Conservation (phyloP, 1,140 invertebrate genomes). For the Littorina saxatilis region DNA sequence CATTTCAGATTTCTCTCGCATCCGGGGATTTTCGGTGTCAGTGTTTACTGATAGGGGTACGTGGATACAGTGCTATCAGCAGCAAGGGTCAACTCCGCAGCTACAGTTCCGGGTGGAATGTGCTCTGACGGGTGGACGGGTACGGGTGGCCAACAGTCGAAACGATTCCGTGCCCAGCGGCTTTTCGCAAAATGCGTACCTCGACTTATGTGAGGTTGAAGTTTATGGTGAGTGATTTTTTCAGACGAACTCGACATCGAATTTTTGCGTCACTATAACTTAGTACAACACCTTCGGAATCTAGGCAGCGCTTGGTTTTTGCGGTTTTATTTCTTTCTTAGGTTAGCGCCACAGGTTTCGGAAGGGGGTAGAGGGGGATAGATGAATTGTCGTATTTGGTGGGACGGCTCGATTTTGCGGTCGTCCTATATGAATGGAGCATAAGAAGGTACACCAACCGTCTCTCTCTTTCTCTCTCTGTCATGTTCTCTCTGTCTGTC, state of each 20-base stretch:
- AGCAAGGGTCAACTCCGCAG: background rate
- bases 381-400: no score
- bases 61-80: slow-evolving; percentile 19
- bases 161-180: background rate
- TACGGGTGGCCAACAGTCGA: slow-evolving; percentile 14
- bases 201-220: slow-evolving; percentile 36
- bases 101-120: background rate
- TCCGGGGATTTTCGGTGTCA: slow-evolving; percentile 3
- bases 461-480: no score
- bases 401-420: no score
- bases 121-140: background rate
- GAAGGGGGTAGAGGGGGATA: no score
- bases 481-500: no score
- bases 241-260: background rate
- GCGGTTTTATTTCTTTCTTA: no score
- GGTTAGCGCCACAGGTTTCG: no score
- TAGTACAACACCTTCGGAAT: background rate
- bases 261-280: background rate
- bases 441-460: no score
- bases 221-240: slow-evolving; percentile 27
- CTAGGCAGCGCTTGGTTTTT: no score
- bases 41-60: slow-evolving; percentile 9
- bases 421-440: no score
- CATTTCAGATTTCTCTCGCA: slow-evolving; percentile 4
- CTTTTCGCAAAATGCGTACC: slow-evolving; percentile 1